These are phyloP conservation scores for Molossus molossus DNA, from an alignment of 2,797 vertebrate genomes.

Conservation along the genomic window DNA sequence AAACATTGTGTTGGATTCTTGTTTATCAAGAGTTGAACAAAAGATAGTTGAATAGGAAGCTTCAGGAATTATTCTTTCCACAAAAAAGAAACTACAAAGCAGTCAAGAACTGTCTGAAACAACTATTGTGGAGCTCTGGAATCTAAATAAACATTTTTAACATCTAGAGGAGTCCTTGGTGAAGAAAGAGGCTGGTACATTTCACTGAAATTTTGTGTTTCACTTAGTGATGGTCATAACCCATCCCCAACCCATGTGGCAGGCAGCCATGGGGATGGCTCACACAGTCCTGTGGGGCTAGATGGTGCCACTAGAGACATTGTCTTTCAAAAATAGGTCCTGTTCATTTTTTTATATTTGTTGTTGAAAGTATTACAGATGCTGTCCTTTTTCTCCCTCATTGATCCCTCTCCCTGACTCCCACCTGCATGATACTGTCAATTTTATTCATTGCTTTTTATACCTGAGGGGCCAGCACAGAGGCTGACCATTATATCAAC, in stretches of 20 bases:
- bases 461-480: background rate
- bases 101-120: background rate
- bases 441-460: background rate
- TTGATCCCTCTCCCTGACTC: too few relatives aligned
- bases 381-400: too few relatives aligned
- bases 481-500: background rate
- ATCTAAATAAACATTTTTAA: background rate
- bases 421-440: too few relatives aligned
- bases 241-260: background rate
- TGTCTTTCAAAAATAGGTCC: background rate
- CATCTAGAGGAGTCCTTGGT: background rate
- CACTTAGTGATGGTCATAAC: background rate
- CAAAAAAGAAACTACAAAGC: background rate
- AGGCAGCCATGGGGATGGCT: background rate
- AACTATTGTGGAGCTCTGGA: background rate
- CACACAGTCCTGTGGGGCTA: background rate
- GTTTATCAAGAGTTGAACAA: background rate
- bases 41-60: background rate
- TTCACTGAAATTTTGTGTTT: background rate
- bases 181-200: background rate
- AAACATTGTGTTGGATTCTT: conserved; percentile 12
- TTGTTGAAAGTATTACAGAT: too few relatives aligned
- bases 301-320: background rate
- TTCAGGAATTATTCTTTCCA: background rate
- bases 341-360: background rate